A percentile compares a stretch with the other conserved stretches of the same genome.
These are phyloP conservation scores for Nesometra sesokonis DNA, from an alignment of 35 echinoderm and acorn worm species.

Conservation along the genomic window DNA sequence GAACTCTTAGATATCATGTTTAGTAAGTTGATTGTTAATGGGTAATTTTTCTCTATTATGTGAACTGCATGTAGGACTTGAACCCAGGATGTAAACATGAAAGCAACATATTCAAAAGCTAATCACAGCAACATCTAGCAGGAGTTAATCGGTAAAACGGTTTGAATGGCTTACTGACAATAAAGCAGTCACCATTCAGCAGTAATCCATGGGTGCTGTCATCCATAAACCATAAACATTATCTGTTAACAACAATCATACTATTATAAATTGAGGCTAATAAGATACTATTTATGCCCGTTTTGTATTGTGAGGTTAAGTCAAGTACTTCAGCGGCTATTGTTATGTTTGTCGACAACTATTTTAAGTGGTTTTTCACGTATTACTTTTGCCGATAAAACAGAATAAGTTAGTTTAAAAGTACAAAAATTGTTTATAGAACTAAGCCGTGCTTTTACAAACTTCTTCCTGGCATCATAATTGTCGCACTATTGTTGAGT, in stretches of 20 bases:
- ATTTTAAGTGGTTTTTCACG: background rate
- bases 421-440: background rate
- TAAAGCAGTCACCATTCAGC: too few species aligned
- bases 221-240: background rate
- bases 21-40: too few species aligned
- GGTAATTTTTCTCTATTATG: too few species aligned
- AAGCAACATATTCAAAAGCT: too few species aligned
- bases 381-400: background rate
- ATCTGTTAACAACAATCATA: background rate
- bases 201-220: background rate
- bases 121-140: too few species aligned
- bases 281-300: background rate
- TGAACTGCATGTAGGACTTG: too few species aligned
- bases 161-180: too few species aligned
- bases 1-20: too few species aligned
- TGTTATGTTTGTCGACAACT: background rate
- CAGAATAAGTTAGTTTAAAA: background rate
- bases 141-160: too few species aligned
- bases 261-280: background rate
- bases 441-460: background rate
- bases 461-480: background rate
- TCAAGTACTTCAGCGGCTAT: background rate
- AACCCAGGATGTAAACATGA: too few species aligned
- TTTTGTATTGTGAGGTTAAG: background rate
- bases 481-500: background rate